These are phyloP conservation scores for Palythoa heliodiscus DNA, from an alignment of 92 coral and sea anemone species.

Conservation along the genomic window DNA sequence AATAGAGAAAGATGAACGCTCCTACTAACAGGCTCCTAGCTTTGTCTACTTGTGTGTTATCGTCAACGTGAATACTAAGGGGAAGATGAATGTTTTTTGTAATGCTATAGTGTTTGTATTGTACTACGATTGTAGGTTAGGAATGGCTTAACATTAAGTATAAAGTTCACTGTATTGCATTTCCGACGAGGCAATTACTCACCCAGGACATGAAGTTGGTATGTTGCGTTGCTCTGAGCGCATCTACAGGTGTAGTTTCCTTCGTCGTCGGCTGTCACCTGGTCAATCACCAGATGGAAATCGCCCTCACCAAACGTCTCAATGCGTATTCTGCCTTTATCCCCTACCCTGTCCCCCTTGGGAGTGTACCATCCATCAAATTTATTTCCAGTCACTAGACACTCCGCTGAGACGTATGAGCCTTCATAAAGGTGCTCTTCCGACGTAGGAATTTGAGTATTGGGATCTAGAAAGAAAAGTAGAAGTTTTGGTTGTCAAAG, in stretches of 20 bases:
- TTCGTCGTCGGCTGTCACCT: not conserved
- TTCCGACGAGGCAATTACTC: too few species aligned
- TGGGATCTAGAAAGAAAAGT: not conserved
- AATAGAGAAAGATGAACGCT: too few species aligned
- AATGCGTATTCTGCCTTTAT: not conserved
- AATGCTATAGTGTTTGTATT: too few species aligned
- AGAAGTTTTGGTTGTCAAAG: too few species aligned
- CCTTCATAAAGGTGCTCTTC: not conserved
- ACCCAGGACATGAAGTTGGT: not conserved
- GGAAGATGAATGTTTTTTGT: too few species aligned
- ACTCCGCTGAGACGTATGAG: not conserved
- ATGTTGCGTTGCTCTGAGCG: not conserved
- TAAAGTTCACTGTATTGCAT: too few species aligned
- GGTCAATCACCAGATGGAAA: not conserved
- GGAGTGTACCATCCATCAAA: constrained; percentile 28
- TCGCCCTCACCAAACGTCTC: not conserved
- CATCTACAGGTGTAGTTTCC: constrained; percentile 20
- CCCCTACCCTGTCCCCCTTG: constrained; percentile 12
- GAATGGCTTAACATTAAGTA: too few species aligned
- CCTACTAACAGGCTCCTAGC: too few species aligned
- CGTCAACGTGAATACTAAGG: too few species aligned
- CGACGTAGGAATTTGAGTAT: not conserved
- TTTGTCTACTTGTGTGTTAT: too few species aligned
- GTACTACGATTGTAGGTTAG: too few species aligned
- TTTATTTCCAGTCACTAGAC: not conserved